Base-by-base conservation (phyloP, 2,113 vertebrate species). In the Cephalopterus ornatus region DNA sequence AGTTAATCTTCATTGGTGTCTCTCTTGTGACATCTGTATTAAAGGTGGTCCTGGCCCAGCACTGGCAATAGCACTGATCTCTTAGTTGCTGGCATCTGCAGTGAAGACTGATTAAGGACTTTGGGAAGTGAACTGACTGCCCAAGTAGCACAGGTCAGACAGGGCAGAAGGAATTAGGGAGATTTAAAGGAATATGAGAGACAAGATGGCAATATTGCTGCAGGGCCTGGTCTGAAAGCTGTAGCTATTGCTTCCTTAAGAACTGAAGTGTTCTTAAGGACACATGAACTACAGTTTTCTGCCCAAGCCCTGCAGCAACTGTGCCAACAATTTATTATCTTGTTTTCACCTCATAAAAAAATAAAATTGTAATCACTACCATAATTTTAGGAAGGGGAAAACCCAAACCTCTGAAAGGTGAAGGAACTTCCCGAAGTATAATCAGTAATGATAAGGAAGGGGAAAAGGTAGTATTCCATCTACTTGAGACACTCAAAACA, bases 1-100 rank as follows among this genome's bases (percentile, higher is more conserved):
- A 91, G 88, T 90, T 90, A 73, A 90, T 90, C 87, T 95, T 85
- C 82, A 70, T 42, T 61, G 82, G 26, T 74, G 77, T 75, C 58
- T 42, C 83, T 78, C 88, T n/a, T 66, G 76, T 14, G 1, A 75
- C 66, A 85, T 59, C 70, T 58, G 33, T 47, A 77, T 33, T 63
- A 39, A 87, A 94, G 79, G 79, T 70, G 79, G 79, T 70, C 73
- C 75, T 95, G 89, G 78, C 56, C 81, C 68, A 86, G 78, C 55
- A 26, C 49, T 42, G 72, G 78, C 72, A 79, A 49, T 46, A 92
- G 61, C 53, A 23, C 55, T 85, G 89, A 92, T 89, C 55, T 76
- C 90, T 95, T 62, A 39, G 35, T 11, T 11, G 50, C 68, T 91
- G 84, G 71, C 89, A 65, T 44, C 63, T 78, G 73, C 11, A 37